Evolutionary conservation across 1,140 invertebrate species (phyloP), one percentile per base, ranked within the genome.

Genomic region (Araneus ventricosus): DNA sequence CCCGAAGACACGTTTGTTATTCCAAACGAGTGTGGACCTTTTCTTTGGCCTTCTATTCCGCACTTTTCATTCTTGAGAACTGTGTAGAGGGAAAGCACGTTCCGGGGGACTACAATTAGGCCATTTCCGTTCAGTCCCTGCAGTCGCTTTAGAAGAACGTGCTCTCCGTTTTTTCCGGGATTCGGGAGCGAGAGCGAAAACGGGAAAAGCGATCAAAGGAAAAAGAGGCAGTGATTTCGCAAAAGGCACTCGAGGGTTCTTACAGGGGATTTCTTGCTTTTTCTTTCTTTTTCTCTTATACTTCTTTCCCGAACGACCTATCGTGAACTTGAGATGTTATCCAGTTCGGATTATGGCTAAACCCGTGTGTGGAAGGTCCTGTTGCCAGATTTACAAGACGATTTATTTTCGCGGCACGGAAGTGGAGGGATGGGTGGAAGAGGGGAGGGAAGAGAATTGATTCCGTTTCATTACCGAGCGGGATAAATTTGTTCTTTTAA

Each of bases 1-100:
- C 89, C 79, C 41, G 57, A 41, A 90, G 79, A 82, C 34, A 90
- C 89, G 89, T 90, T 90, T 90, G 89, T 90, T 90, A 90, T 90
- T 90, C 89, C 89, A 84, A 90, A 90, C 89, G 59, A 90, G 88
- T 90, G 52, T 14, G 45, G 41, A 20, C 45, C 37, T 70, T 90
- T 90, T 90, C 67, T 37, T 67, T 41, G 30, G 27, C 41, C 37
- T 80, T 90, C 57, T 61, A 34, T 90, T 90, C n/a, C 67, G 30
- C 14, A 39, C 79, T 90, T 90, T 84, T 63, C 89, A 90, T 90
- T 90, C 89, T 90, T 82, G 89, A 89, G 70, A 45, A 89, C 41
- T 75, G 75, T 34, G 75, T 61, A 61, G n/a, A 57, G 41, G 41
- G 88, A 37, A 59, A 80, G 89, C 89, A 90, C 89, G 89, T 90